Evolutionary conservation across 2,113 vertebrate genomes (phyloP), one percentile per base, ranked within the genome.

Genomic region (Sterrhoptilus dennistouni): DNA sequence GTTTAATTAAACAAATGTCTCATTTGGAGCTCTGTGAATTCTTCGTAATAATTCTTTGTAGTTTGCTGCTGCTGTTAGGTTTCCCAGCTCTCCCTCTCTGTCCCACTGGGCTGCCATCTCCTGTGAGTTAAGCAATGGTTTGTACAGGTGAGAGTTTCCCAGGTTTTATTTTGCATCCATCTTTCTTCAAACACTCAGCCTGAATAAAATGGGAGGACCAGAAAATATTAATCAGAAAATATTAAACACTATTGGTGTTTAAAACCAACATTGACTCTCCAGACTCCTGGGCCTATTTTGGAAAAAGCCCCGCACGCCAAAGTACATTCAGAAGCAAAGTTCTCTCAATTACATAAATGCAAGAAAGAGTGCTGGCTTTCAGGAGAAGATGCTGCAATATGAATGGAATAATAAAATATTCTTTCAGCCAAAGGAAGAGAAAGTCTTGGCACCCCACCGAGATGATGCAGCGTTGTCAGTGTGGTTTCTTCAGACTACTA

Each of bases 401-500:
- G 25, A 92, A 88, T 28, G n/a, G 72, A 91, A 68, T 68, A 92
- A 89, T 87, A 92, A 81, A 95, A 75, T 75, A 81, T 63, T 83
- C 42, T 40, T 86, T 71, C 29, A 75, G 60, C 42, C 76, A 63
- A 78, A 81, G 77, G 47, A 93, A 78, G 47, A 90, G 75, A 74
- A 74, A 47, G 89, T 60, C 72, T 95, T 92, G 91, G 88, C 89
- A 31, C 38, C 83, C 47, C 68, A 64, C 31, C 0, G 25, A 81
- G 76, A 90, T 50, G 80, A 93, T 75, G 56, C 56, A 59, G 76
- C 68, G 59, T 14, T 87, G 76, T 63, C 91, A 91, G 8, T 81
- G 93, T 88, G 96, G 95, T 96, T 97, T 95, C 89, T 78, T 83
- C 89, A 95, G 95, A 84, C 83, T 71, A 35, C 82, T 49, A 29